These are phyloP conservation scores for Coelogynopora nodosa DNA, from an alignment of 2,888 invertebrate genomes.

Conservation along the genomic window DNA sequence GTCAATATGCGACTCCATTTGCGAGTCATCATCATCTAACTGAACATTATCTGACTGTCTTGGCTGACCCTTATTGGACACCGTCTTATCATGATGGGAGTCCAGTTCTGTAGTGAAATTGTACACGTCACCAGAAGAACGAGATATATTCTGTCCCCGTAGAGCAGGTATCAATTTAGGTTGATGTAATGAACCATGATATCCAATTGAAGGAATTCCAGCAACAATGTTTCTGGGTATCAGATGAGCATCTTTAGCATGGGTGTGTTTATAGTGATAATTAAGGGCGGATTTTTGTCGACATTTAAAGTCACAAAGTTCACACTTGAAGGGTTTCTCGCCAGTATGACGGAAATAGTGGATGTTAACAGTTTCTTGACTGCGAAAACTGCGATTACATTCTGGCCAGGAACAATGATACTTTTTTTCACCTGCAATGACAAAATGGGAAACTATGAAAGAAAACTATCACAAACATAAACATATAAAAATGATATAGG, in stretches of 20 bases:
- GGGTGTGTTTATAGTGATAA: constrained; percentile 53
- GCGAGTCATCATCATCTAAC: neutral
- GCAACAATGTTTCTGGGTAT: neutral
- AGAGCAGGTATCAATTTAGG: no score
- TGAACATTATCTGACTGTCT: neutral
- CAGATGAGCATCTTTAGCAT: constrained; percentile 39
- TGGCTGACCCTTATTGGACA: neutral
- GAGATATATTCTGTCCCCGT: neutral
- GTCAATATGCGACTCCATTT: constrained; percentile 43
- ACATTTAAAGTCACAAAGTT: constrained; percentile 57
- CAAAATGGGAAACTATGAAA: neutral
- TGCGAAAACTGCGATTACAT: constrained; percentile 59
- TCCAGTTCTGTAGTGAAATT: constrained; percentile 32
- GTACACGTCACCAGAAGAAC: constrained; percentile 29
- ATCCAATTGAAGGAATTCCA: constrained; percentile 27
- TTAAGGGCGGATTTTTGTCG: constrained; percentile 58
- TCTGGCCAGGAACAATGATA: constrained; percentile 56
- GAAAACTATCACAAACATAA: neutral
- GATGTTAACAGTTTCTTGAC: constrained; percentile 57
- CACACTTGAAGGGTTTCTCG: constrained; percentile 58
- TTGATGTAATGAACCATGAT: no score
- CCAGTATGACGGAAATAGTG: constrained; percentile 57
- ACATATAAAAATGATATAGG: neutral
- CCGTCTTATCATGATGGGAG: neutral
- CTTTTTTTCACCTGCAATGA: constrained; percentile 55